These are phyloP conservation scores for Peromyscus aztecus DNA, from an alignment of 2,797 vertebrate species.

Conservation along the genomic window DNA sequence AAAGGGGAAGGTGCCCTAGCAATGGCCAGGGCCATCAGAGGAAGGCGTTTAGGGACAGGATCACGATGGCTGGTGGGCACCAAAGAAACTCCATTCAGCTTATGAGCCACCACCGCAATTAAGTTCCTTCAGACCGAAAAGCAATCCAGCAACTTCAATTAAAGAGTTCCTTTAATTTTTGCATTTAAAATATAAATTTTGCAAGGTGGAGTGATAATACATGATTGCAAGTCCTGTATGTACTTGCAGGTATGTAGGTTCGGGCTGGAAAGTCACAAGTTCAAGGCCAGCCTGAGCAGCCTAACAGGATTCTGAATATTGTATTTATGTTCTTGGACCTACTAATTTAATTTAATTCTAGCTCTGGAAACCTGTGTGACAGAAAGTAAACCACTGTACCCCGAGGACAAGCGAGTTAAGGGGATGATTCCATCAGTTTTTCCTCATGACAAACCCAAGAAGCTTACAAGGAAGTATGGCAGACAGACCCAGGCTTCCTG, in stretches of 20 bases:
- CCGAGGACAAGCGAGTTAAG: slow-evolving; percentile 1
- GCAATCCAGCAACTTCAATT: neutral
- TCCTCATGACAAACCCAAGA: neutral
- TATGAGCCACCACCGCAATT: neutral
- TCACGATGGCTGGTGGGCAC: neutral
- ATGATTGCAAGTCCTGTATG: neutral
- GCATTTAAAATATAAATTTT: neutral
- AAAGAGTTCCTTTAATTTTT: neutral
- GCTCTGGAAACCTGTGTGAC: neutral
- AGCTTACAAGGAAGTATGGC: neutral
- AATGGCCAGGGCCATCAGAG: slow-evolving; percentile 66
- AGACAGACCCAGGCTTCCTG: neutral
- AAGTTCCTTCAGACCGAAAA: slow-evolving; percentile 9
- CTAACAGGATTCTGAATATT: neutral
- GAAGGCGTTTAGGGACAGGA: slow-evolving; percentile 30
- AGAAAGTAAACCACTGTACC: neutral
- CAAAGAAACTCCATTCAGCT: neutral
- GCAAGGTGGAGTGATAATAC: neutral
- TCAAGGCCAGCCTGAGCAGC: neutral
- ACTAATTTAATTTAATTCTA: neutral
- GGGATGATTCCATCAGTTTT: slow-evolving; percentile 12
- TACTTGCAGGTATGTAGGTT: no score
- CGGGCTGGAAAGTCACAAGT: neutral
- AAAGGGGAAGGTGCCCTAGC: slow-evolving; percentile 75
- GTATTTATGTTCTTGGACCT: neutral